Evolutionary conservation across 2,797 vertebrate genomes (phyloP), one percentile per base, ranked within the genome.

Genomic region (Bradypus variegatus): DNA sequence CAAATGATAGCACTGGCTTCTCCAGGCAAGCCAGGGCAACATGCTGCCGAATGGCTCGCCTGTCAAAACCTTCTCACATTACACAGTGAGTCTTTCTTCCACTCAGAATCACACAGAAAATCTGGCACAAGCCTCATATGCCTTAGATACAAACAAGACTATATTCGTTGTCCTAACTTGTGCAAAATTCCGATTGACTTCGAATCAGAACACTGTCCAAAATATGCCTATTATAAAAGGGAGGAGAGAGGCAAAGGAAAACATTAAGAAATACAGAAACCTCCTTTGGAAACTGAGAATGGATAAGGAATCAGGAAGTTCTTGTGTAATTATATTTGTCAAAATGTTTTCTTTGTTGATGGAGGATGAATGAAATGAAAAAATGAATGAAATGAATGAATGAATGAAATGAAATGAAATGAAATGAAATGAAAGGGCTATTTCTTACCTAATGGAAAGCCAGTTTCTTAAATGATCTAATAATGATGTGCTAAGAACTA

Each of bases 1-100:
- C 93, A 60, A 73, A 29, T 83, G 92, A 96, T 93, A 93, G 77
- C 69, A 94, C 92, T 90, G 80, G 92, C 93, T 87, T 72, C 96
- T 31, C 72, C 18, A 78, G 90, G 94, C 96, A 97, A 96, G 97
- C 90, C 86, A 60, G 81, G 94, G 86, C 94, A 0, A 33, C 0
- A 64, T 90, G 84, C 83, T 1, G 90, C 94, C 86, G 10, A 82
- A 87, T 55, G 8, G 69, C 41, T 96, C 95, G 92, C 78, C 95
- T 94, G 64, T 27, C 77, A 94, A 95, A 95, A 67, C 48, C 33
- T 25, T 58, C 55, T 70, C 12, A 29, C 11, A 0, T 11, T 48
- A 72, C 19, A 33, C 80, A 60, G 55, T 58, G 88, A 53, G 75
- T 89, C 87, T 48, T 10, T 41, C 64, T 79, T 69, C 60, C 76